Evolutionary conservation across 2,888 invertebrate species (phyloP).

Genomic region (Agriopis aurantiaria): DNA sequence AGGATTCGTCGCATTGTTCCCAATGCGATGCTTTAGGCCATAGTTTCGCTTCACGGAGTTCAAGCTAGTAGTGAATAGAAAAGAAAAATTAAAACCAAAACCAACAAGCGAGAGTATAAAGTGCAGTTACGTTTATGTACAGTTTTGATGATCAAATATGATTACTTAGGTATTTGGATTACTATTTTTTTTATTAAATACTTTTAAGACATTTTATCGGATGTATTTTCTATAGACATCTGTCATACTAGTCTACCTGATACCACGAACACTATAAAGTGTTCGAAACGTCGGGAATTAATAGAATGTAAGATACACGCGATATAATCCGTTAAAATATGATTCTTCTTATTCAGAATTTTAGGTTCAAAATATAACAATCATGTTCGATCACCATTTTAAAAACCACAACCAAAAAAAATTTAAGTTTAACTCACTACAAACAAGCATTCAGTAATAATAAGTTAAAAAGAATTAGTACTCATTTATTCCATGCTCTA

Average conservation of each 20-base stretch:
- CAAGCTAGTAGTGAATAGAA: constrained; percentile 76
- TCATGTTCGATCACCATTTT: constrained; percentile 27
- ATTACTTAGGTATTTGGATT: background rate
- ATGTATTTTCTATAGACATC: no score
- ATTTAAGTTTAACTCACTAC: background rate
- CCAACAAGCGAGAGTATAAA: constrained; percentile 31
- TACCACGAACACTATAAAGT: no score
- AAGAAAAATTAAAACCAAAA: constrained; percentile 55
- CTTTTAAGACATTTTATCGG: no score
- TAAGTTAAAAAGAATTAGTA: background rate
- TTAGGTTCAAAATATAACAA: background rate
- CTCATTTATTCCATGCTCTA: background rate
- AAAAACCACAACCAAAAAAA: constrained; percentile 25
- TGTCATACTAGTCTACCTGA: no score
- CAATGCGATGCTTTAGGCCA: constrained; percentile 74
- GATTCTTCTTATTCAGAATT: background rate
- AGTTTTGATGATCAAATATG: constrained; percentile 20
- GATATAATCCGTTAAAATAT: no score
- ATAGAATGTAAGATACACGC: no score
- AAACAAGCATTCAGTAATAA: background rate
- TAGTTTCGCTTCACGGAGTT: constrained; percentile 71
- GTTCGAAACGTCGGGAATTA: no score
- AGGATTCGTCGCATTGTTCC: constrained; percentile 73
- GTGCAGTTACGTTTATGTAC: constrained; percentile 9
- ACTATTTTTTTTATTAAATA: background rate